phyloP scores from a whole-genome alignment of 2,113 vertebrate species.

The Oryzias javanicus region DNA sequence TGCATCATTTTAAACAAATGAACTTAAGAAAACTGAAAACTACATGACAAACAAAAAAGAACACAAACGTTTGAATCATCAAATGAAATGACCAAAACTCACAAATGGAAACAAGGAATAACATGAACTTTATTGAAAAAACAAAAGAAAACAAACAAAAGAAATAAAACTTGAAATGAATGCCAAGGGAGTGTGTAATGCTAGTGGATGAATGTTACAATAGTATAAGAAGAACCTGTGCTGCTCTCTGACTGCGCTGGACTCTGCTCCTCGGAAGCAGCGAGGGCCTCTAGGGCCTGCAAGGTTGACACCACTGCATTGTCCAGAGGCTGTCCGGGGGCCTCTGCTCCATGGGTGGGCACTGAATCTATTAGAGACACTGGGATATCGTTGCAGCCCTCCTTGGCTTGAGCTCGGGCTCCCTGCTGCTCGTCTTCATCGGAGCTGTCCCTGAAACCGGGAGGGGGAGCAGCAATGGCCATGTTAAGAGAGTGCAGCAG shows the following conservation, averaged over 20 bases:
- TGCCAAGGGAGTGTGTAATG: conserved; percentile 78
- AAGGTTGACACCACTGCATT: conserved; percentile 88
- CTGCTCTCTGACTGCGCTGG: conserved; percentile 88
- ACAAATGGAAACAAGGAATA: conserved; percentile 73
- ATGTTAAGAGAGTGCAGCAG: conserved; percentile 95
- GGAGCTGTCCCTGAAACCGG: conserved; percentile 97
- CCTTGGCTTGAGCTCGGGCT: conserved; percentile 70
- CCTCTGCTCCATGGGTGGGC: conserved; percentile 83
- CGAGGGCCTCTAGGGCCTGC: conserved; percentile 90
- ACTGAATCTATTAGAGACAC: conserved; percentile 97
- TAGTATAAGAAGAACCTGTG: conserved; percentile 99
- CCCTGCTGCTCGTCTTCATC: conserved; percentile 94
- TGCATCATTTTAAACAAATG: conserved; percentile 35
- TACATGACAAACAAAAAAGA: conserved; percentile 43
- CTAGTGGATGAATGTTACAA: conserved; percentile 98
- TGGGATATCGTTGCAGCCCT: conserved; percentile 85
- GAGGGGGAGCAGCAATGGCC: conserved; percentile 96
- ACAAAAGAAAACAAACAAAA: conserved; percentile 54
- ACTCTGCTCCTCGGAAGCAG: conserved; percentile 91
- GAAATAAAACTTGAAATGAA: conserved; percentile 74
- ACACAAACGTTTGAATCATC: conserved; percentile 23
- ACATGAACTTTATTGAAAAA: conserved; percentile 78
- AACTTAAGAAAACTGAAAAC: conserved; percentile 29
- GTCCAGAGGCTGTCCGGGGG: conserved; percentile 84
- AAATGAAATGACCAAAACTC: conserved; percentile 67